Conservation (phyloP, 1,140 invertebrate genomes). For the Dryas iulia region DNA sequence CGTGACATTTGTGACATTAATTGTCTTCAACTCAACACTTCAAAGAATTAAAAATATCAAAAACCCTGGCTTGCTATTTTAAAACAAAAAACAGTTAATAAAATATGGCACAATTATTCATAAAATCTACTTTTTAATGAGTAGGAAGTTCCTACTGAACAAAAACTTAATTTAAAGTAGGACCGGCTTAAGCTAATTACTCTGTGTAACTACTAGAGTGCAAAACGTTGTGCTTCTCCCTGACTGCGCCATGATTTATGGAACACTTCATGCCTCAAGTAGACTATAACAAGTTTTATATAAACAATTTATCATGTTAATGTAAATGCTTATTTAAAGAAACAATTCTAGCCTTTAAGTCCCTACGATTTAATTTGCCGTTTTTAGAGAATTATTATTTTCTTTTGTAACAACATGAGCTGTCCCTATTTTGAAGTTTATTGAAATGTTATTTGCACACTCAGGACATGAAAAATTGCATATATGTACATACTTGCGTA, state of each 20-base stretch:
- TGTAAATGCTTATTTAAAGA: background rate
- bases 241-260: background rate
- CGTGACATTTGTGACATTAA: too few relatives aligned
- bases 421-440: too few relatives aligned
- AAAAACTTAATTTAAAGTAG: background rate
- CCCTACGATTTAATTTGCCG: background rate
- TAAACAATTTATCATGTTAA: conserved; percentile 1
- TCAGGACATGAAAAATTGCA: too few relatives aligned
- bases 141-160: background rate
- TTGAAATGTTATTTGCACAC: too few relatives aligned
- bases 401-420: too few relatives aligned
- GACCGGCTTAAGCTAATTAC: background rate
- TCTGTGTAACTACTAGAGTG: background rate
- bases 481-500: too few relatives aligned
- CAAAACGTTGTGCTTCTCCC: background rate
- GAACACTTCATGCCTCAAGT: background rate
- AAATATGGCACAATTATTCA: too few relatives aligned
- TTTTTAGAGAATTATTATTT: background rate
- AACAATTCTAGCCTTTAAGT: background rate
- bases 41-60: too few relatives aligned
- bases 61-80: too few relatives aligned
- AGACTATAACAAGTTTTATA: background rate
- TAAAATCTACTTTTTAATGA: background rate
- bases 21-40: too few relatives aligned
- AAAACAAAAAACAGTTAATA: too few relatives aligned